These are phyloP conservation scores for Meteorus colon DNA, from an alignment of 2,888 invertebrate species.

Conservation along the genomic window DNA sequence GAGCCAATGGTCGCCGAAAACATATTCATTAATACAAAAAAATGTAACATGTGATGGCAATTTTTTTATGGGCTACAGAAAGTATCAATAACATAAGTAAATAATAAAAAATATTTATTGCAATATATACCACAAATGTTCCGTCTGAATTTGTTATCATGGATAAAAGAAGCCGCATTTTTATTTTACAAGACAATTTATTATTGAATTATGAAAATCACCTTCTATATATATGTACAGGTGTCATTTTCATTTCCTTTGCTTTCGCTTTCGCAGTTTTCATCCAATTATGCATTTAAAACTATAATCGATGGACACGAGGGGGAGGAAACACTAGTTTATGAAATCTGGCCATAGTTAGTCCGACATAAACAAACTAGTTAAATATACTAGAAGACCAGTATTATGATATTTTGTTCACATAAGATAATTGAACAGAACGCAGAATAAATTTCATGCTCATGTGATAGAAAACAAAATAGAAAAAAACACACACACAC, in stretches of 20 bases:
- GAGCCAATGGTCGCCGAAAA: neutral
- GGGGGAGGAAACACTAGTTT: neutral
- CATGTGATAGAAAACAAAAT: neutral
- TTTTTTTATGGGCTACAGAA: neutral
- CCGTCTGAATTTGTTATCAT: neutral
- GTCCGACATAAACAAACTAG: slow-evolving; percentile 8
- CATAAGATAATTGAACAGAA: neutral
- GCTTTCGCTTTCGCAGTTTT: neutral
- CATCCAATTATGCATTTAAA: neutral
- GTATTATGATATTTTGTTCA: neutral
- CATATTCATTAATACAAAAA: neutral
- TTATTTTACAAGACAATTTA: slow-evolving; percentile 24
- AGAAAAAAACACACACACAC: neutral
- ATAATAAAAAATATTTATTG: slow-evolving; percentile 32
- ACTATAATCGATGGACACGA: neutral
- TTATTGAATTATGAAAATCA: slow-evolving; percentile 32
- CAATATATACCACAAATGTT: no score
- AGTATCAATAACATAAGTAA: neutral
- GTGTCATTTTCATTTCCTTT: slow-evolving; percentile 9
- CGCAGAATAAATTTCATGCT: neutral
- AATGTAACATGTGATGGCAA: neutral
- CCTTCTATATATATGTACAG: slow-evolving; percentile 30
- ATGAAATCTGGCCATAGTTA: slow-evolving; percentile 17
- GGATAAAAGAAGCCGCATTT: slow-evolving; percentile 20
- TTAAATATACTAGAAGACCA: slow-evolving; percentile 8